These are phyloP conservation scores for Elachura formosa DNA, from an alignment of 2,113 vertebrate genomes.

Conservation along the genomic window DNA sequence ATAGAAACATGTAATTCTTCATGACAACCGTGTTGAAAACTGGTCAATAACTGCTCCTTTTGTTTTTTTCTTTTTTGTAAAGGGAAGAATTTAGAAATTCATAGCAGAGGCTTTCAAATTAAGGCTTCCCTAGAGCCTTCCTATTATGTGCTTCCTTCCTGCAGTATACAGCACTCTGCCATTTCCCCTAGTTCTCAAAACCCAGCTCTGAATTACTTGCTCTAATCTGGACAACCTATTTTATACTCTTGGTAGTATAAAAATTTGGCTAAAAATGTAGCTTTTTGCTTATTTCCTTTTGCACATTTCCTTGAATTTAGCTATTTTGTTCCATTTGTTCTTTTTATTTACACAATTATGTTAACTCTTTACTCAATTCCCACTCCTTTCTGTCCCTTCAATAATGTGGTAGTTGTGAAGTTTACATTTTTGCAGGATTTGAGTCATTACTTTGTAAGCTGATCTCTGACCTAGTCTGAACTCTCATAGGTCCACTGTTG, in stretches of 20 bases:
- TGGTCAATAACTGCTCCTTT: background rate
- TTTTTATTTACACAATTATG: background rate
- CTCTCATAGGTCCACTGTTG: background rate
- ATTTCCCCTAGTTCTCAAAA: background rate
- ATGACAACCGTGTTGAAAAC: background rate
- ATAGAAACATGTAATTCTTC: background rate
- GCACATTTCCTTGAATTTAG: background rate
- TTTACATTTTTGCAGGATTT: background rate
- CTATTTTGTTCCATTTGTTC: background rate
- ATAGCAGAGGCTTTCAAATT: background rate
- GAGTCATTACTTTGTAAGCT: background rate
- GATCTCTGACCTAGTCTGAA: background rate
- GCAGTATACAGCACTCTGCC: background rate
- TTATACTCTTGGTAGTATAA: background rate
- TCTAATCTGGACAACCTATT: background rate
- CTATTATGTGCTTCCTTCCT: background rate
- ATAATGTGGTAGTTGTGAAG: background rate
- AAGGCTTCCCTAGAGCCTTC: background rate
- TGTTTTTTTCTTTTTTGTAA: background rate
- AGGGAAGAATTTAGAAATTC: background rate
- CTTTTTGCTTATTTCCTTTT: background rate
- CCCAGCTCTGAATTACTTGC: background rate
- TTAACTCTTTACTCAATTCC: background rate
- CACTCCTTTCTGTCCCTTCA: background rate
- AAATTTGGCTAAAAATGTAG: background rate